A percentile compares a stretch with the other conserved stretches of the same genome.
Evolutionary conservation across 2,888 invertebrate genomes (phyloP).

Genomic region (Hybos culiciformis): DNA sequence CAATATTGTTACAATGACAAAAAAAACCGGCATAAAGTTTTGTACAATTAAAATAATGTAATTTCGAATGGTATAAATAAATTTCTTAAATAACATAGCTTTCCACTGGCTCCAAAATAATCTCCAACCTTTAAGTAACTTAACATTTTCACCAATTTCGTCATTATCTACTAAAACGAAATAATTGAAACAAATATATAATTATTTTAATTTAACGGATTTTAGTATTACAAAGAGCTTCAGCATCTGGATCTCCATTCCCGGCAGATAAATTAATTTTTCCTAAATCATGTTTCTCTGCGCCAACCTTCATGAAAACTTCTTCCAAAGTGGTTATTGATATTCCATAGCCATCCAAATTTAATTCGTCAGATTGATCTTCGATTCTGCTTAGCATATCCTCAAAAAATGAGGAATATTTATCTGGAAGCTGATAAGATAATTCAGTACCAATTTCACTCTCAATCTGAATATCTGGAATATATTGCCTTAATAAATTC

Average conservation of each 20-base stretch:
- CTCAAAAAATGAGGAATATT: conserved; percentile 48
- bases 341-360: conserved; percentile 66
- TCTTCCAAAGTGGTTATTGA: conserved; percentile 80
- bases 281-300: conserved; percentile 34
- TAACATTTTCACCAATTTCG: too few relatives aligned
- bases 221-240: too few relatives aligned
- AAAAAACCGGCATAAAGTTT: conserved; percentile 52
- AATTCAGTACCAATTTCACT: conserved; percentile 65
- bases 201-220: too few relatives aligned
- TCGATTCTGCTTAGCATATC: conserved; percentile 56
- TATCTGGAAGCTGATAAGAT: conserved; percentile 52
- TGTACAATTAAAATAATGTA: conserved; percentile 51
- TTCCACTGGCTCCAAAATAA: conserved; percentile 42
- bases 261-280: too few relatives aligned
- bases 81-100: conserved; percentile 54
- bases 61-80: conserved; percentile 49
- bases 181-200: too few relatives aligned
- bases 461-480: conserved; percentile 50
- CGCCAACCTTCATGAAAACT: conserved; percentile 65
- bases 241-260: too few relatives aligned
- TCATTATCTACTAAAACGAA: too few relatives aligned
- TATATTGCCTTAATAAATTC: conserved; percentile 44
- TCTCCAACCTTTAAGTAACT: too few relatives aligned
- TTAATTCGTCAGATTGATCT: conserved; percentile 40
- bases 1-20: too few relatives aligned